Evolutionary conservation across 2,888 invertebrate genomes (phyloP).

Genomic region (Crematogaster levior): DNA sequence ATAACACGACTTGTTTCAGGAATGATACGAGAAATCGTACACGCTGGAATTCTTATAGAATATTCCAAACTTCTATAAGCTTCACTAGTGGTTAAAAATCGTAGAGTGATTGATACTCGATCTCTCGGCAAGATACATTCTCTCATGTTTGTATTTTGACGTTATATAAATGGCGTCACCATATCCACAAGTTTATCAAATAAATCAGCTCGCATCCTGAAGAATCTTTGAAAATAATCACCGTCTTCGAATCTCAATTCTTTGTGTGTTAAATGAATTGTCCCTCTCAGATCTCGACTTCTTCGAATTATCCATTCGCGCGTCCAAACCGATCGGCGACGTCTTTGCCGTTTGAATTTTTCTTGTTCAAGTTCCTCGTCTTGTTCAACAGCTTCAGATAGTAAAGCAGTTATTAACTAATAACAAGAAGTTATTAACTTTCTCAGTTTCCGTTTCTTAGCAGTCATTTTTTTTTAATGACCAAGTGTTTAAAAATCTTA

Average conservation of each 20-base stretch:
- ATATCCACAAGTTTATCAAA: not conserved
- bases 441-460: not conserved
- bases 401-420: too few species aligned
- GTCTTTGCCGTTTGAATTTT: not conserved
- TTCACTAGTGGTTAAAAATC: not conserved
- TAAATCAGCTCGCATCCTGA: not conserved
- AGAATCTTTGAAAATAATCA: not conserved
- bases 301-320: not conserved
- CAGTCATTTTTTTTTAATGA: not conserved
- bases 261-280: not conserved
- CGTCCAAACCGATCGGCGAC: not conserved
- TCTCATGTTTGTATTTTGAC: slow-evolving; percentile 4
- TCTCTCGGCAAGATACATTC: not conserved
- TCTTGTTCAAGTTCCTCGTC: not conserved
- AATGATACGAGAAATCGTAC: not conserved
- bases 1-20: not conserved
- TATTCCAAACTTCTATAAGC: not conserved
- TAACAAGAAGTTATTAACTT: not conserved
- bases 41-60: not conserved
- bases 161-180: not conserved
- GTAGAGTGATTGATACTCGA: not conserved
- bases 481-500: not conserved
- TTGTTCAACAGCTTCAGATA: not conserved
- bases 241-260: not conserved
- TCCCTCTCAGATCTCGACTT: not conserved